Conservation (phyloP, 2,113 vertebrate species). For the Zingel zingel region DNA sequence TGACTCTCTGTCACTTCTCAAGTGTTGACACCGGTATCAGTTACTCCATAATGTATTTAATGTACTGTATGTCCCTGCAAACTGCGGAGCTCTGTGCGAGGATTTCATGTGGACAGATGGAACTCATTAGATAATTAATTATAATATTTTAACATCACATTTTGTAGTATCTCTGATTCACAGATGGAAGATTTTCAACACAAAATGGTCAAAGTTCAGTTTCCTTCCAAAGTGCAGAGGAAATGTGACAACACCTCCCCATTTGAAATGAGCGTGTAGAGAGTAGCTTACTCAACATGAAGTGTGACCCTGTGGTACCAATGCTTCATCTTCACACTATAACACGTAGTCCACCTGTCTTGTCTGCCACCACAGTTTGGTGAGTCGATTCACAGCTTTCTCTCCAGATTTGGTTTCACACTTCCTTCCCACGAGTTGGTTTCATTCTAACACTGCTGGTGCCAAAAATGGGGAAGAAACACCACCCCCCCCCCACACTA, state of each 20-base stretch:
- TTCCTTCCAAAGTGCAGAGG: neutral
- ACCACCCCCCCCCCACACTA: neutral
- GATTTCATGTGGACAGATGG: neutral
- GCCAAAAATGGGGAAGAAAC: neutral
- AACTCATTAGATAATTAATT: slow-evolving; percentile 1
- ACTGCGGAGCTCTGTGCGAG: neutral
- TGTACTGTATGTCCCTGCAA: slow-evolving; percentile 25
- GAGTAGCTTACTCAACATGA: neutral
- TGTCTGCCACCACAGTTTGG: slow-evolving; percentile 29
- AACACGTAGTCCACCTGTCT: slow-evolving; percentile 34
- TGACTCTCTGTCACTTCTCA: slow-evolving; percentile 46
- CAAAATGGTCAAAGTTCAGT: neutral
- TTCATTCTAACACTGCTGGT: slow-evolving; percentile 24
- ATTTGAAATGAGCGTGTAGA: slow-evolving; percentile 7
- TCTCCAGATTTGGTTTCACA: slow-evolving; percentile 35
- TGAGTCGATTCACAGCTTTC: slow-evolving; percentile 53
- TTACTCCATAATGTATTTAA: slow-evolving; percentile 35
- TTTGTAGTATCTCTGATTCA: neutral
- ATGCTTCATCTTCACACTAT: slow-evolving; percentile 38
- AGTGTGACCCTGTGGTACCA: slow-evolving; percentile 30
- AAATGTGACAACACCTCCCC: neutral
- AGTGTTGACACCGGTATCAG: slow-evolving; percentile 15
- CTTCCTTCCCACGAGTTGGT: slow-evolving; percentile 26
- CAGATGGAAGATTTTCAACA: neutral
- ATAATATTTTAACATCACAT: neutral